Base-by-base conservation (phyloP, 2,888 invertebrate species). In the Salpingus planirostris region DNA sequence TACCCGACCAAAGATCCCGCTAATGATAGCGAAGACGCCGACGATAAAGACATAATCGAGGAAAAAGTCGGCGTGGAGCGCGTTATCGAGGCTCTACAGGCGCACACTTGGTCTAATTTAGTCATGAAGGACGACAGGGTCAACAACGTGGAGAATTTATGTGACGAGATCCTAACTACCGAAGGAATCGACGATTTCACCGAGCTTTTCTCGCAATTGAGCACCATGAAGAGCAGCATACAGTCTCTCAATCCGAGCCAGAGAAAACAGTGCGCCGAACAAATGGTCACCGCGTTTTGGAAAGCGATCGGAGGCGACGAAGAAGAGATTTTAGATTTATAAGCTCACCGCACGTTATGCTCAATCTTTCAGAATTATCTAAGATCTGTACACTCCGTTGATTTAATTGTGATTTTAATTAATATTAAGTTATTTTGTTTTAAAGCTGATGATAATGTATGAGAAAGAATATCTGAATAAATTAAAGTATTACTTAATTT, bases 221-320 rank as follows among this genome's bases (percentile, higher is more conserved):
- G 70, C 47, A 66, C 71, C 33, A 78, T 82, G 76, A 81, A 80
- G 62, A 74, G 76, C 42, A 74, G 74, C 55, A 74, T 80, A 7
- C 69, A 72, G 33, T 66, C 68, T 7, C 55, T 83, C 49, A 73
- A 77, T 10, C 63, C 67, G n/a, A 74, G 70, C 38, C 73, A 80
- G 51, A 67, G 81, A 40, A 74, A 76, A 54, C 70, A 70, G 29
- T 79, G 76, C 54, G 83, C 83, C 3, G 82, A 83, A 59, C 73
- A 80, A 62, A 72, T 82, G 55, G 80, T 80, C 1, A 69, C 77
- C 38, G 76, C 78, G 10, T 83, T 83, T 59, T 83, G 81, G 81
- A 71, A 72, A 51, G 79, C 81, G 1, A 77, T 83, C 51, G 81
- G 80, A 11, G 81, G 81, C 11, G 78, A 79, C 56, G 75, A 75